Percentiles rank a stretch among this genome's conserved stretches.
Evolutionary conservation across 2,113 vertebrate genomes (phyloP).

Genomic region (Channa maculata): DNA sequence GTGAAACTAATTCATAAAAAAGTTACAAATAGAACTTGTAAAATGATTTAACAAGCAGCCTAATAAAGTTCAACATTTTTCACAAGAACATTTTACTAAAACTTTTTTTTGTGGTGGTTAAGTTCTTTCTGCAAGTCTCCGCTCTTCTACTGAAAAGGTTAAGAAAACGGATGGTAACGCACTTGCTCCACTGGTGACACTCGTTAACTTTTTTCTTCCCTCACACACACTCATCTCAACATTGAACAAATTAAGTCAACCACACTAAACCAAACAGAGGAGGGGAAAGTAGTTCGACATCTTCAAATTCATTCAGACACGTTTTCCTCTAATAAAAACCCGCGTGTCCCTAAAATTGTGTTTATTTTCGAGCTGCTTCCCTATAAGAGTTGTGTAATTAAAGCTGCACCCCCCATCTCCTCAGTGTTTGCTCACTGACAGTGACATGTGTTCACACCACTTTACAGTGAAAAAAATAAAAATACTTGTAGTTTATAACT

Average conservation of each 20-base stretch:
- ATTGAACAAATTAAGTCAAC: constrained; percentile 79
- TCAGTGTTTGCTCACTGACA: constrained; percentile 31
- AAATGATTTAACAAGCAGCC: background rate
- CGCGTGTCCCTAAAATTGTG: constrained; percentile 30
- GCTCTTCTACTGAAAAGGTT: constrained; percentile 72
- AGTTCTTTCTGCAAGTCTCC: constrained; percentile 50
- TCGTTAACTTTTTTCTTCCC: constrained; percentile 69
- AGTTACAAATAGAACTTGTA: background rate
- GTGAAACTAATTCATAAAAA: too few relatives aligned
- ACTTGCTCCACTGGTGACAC: constrained; percentile 38
- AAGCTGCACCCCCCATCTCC: constrained; percentile 1
- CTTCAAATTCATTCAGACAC: constrained; percentile 76
- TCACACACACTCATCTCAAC: constrained; percentile 21
- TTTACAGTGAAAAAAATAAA: constrained; percentile 4
- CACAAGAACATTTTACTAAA: constrained; percentile 25
- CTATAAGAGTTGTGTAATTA: constrained; percentile 41
- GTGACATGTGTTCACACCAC: constrained; percentile 24
- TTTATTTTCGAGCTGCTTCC: constrained; percentile 46
- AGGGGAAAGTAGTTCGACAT: constrained; percentile 64
- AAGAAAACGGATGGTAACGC: constrained; percentile 44
- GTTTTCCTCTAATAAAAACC: constrained; percentile 58
- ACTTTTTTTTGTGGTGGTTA: constrained; percentile 18
- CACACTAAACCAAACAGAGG: constrained; percentile 72
- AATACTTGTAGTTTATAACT: background rate
- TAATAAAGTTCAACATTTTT: background rate